Evolutionary conservation across 1,140 invertebrate species (phyloP).

Genomic region (Apis cerana): DNA sequence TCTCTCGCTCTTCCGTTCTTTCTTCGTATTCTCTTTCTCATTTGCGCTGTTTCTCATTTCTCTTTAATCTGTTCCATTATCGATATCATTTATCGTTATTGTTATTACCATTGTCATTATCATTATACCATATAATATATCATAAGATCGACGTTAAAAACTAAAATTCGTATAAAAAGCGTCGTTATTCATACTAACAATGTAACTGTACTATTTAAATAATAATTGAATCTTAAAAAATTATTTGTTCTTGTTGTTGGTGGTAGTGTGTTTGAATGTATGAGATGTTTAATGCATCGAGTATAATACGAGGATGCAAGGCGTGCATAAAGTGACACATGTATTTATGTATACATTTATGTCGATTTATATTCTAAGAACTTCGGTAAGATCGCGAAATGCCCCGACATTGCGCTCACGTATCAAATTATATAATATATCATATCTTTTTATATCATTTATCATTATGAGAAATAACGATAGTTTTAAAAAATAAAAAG

Average conservation of each 20-base stretch:
- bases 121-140: constrained; percentile 74
- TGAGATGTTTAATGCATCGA: constrained; percentile 64
- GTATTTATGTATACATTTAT: constrained; percentile 17
- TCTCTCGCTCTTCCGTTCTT: constrained; percentile 36
- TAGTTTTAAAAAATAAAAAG: not conserved
- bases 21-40: constrained; percentile 53
- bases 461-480: not conserved
- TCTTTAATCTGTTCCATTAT: constrained; percentile 66
- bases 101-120: constrained; percentile 71
- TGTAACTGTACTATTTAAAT: constrained; percentile 77
- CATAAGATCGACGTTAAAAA: constrained; percentile 79
- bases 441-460: not conserved
- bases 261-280: constrained; percentile 60
- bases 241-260: constrained; percentile 69
- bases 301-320: constrained; percentile 61
- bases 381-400: constrained; percentile 65
- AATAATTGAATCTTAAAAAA: constrained; percentile 77
- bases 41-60: constrained; percentile 59
- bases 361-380: constrained; percentile 40
- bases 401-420: constrained; percentile 51
- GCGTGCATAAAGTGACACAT: constrained; percentile 46
- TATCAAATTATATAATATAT: constrained; percentile 23
- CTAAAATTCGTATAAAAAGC: constrained; percentile 82
- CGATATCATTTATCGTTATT: constrained; percentile 69
- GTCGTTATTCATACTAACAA: constrained; percentile 78